Conservation (phyloP, 1,140 invertebrate species). For the Pseudomyrmex dendroicus region DNA sequence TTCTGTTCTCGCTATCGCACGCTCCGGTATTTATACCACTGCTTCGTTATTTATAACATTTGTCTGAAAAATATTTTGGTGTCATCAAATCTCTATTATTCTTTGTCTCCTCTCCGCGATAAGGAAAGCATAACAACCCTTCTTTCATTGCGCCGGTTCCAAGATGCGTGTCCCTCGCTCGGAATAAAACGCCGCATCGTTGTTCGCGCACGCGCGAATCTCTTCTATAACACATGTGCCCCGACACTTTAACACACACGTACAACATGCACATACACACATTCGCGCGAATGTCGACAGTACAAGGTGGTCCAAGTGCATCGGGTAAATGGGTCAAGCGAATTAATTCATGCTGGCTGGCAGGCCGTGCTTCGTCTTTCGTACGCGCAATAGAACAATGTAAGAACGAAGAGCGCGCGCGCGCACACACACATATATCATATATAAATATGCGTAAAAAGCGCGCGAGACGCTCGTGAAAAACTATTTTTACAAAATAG, state of each 20-base stretch:
- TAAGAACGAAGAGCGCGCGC: background rate
- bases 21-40: background rate
- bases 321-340: slow-evolving; percentile 81
- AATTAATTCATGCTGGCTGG: slow-evolving; percentile 72
- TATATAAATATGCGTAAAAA: too few relatives aligned
- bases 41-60: background rate
- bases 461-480: background rate
- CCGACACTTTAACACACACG: background rate
- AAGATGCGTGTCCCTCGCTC: slow-evolving; percentile 12
- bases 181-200: slow-evolving; percentile 49
- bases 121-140: slow-evolving; percentile 1
- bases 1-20: background rate
- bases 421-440: background rate
- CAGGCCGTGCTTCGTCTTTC: slow-evolving; percentile 63
- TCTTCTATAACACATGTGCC: background rate
- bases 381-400: slow-evolving; percentile 34
- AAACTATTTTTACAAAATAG: background rate
- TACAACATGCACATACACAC: too few relatives aligned
- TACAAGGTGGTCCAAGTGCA: slow-evolving; percentile 77
- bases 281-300: slow-evolving; percentile 57
- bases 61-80: slow-evolving; percentile 20
- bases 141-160: slow-evolving; percentile 32
- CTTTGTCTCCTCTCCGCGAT: background rate
- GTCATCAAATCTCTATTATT: background rate
- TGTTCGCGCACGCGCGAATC: slow-evolving; percentile 58